A percentile compares a stretch with the other conserved stretches of the same genome.
Evolutionary conservation across 2,797 vertebrate species (phyloP).

Genomic region (Tiaroga cobitis): DNA sequence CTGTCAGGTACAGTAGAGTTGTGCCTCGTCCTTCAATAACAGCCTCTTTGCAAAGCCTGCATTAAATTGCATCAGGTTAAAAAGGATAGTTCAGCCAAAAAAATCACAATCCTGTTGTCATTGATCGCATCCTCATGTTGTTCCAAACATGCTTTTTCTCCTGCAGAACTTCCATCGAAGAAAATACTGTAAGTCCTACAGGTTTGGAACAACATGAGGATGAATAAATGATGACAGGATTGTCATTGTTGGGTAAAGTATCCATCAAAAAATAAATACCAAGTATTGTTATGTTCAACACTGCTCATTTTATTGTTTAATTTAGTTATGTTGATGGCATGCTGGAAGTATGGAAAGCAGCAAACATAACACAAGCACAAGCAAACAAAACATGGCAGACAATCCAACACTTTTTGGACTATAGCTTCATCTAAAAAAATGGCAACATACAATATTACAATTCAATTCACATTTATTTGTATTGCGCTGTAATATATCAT

Average conservation of each 20-base stretch:
- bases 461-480: too few species aligned
- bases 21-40: neutral
- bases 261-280: neutral
- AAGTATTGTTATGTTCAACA: neutral
- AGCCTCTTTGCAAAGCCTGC: constrained; percentile 1
- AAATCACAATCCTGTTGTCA: neutral
- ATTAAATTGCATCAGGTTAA: constrained; percentile 22
- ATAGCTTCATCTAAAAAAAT: neutral
- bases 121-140: neutral
- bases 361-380: neutral
- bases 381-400: neutral
- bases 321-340: neutral
- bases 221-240: neutral
- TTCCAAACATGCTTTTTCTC: neutral
- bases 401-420: neutral
- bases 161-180: neutral
- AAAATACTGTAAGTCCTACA: neutral
- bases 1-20: neutral
- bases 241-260: neutral
- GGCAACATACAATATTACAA: too few species aligned
- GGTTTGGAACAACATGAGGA: neutral
- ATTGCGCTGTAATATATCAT: too few species aligned
- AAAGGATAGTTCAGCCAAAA: neutral
- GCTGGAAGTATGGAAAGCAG: neutral
- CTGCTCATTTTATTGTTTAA: neutral